These are phyloP conservation scores for Spinibarbus caldwelli DNA, from an alignment of 2,797 vertebrate genomes.

Conservation along the genomic window DNA sequence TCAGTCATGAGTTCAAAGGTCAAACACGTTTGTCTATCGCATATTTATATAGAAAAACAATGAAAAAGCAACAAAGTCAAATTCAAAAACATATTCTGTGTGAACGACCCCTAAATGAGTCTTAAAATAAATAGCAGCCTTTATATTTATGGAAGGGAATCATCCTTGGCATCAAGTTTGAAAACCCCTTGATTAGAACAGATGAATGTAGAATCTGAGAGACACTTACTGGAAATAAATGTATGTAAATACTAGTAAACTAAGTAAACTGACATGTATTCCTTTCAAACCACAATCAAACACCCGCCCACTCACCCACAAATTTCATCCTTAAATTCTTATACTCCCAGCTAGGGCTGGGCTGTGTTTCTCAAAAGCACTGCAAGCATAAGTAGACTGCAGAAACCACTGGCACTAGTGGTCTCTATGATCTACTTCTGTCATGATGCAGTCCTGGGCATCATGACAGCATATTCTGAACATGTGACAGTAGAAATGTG, in stretches of 20 bases:
- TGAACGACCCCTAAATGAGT: not conserved
- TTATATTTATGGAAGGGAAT: not conserved
- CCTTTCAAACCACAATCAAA: not conserved
- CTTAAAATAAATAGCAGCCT: not conserved
- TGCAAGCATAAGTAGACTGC: no score
- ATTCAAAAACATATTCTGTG: not conserved
- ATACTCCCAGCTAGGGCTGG: not conserved
- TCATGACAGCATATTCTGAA: not conserved
- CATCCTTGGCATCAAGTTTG: not conserved
- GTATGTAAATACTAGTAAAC: constrained; percentile 4
- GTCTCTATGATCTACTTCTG: not conserved
- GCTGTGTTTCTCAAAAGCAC: not conserved
- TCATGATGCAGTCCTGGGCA: not conserved
- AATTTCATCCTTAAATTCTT: constrained; percentile 45
- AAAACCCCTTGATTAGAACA: not conserved
- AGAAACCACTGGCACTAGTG: not conserved
- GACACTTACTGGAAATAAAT: not conserved
- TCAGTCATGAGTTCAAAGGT: not conserved
- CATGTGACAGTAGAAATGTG: not conserved
- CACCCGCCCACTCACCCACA: constrained; percentile 9
- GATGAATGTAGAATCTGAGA: not conserved
- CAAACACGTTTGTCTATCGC: not conserved
- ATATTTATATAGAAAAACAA: not conserved
- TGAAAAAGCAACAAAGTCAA: not conserved
- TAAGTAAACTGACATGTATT: constrained; percentile 1